These are phyloP conservation scores for Enteromius radiatus DNA, from an alignment of 2,797 vertebrate species.

Conservation along the genomic window DNA sequence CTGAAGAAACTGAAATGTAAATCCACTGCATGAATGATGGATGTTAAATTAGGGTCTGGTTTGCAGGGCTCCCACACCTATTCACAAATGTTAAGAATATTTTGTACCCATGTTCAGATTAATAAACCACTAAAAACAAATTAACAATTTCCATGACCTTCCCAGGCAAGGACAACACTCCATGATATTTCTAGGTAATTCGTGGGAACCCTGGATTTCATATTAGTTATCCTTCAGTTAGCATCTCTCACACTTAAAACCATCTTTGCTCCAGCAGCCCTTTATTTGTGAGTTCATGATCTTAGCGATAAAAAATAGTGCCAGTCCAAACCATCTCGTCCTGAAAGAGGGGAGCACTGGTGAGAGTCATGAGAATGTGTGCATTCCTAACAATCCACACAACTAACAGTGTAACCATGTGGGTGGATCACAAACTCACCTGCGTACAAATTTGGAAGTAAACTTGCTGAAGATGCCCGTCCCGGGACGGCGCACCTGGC, in stretches of 20 bases:
- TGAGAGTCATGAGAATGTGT: slow-evolving; percentile 43
- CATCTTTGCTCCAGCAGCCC: slow-evolving; percentile 43
- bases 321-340: slow-evolving; percentile 56
- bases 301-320: slow-evolving; percentile 50
- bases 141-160: background rate
- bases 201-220: slow-evolving; percentile 14
- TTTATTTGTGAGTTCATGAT: slow-evolving; percentile 45
- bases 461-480: slow-evolving; percentile 87
- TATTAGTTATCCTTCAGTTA: slow-evolving; percentile 38
- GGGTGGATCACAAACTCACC: slow-evolving; percentile 69
- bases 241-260: slow-evolving; percentile 46
- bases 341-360: slow-evolving; percentile 56
- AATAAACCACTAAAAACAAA: background rate
- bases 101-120: background rate
- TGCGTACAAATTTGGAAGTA: slow-evolving; percentile 86
- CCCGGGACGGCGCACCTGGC: slow-evolving; percentile 79
- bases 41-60: slow-evolving; percentile 27
- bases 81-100: background rate
- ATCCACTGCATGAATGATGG: slow-evolving; percentile 44
- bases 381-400: background rate
- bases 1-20: background rate
- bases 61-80: slow-evolving; percentile 17
- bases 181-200: background rate
- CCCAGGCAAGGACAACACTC: background rate
- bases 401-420: background rate